Conservation (phyloP, 2,888 invertebrate genomes). For the Axea sp. region DNA sequence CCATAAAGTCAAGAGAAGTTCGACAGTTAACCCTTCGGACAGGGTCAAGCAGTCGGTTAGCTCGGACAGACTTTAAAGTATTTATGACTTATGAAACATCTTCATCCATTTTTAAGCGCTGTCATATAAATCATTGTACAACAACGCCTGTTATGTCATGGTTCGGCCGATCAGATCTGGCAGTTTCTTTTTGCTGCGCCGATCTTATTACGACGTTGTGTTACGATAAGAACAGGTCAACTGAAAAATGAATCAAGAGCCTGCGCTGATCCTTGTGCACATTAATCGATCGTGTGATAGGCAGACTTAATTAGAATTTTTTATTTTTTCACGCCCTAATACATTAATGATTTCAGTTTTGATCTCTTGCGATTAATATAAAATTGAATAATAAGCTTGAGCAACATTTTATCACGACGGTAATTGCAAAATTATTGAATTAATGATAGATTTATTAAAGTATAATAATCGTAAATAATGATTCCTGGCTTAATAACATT, state of each 20-base stretch:
- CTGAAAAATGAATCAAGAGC: slow-evolving; percentile 36
- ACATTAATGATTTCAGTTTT: too few relatives aligned
- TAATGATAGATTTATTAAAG: slow-evolving; percentile 32
- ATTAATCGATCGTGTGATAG: slow-evolving; percentile 18
- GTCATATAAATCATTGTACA: slow-evolving; percentile 70
- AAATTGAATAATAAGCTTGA: too few relatives aligned
- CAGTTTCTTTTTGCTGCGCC: slow-evolving; percentile 34
- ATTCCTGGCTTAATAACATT: slow-evolving; percentile 15
- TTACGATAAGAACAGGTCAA: slow-evolving; percentile 41
- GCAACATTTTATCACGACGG: too few relatives aligned
- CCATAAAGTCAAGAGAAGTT: slow-evolving; percentile 37
- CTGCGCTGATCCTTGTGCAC: slow-evolving; percentile 10
- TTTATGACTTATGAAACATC: slow-evolving; percentile 71
- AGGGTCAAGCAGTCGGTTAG: slow-evolving; percentile 35
- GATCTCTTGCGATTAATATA: too few relatives aligned
- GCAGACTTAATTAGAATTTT: slow-evolving; percentile 37
- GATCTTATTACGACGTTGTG: slow-evolving; percentile 31
- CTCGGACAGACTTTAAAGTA: slow-evolving; percentile 63
- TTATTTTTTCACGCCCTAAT: background rate
- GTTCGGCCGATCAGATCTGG: slow-evolving; percentile 53
- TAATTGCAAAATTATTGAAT: too few relatives aligned
- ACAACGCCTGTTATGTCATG: slow-evolving; percentile 64
- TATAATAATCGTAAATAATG: slow-evolving; percentile 36
- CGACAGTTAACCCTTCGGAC: slow-evolving; percentile 31
- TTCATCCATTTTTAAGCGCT: slow-evolving; percentile 72